phyloP scores from a whole-genome alignment of 2,888 invertebrate species.

The Miltochrista miniata region DNA sequence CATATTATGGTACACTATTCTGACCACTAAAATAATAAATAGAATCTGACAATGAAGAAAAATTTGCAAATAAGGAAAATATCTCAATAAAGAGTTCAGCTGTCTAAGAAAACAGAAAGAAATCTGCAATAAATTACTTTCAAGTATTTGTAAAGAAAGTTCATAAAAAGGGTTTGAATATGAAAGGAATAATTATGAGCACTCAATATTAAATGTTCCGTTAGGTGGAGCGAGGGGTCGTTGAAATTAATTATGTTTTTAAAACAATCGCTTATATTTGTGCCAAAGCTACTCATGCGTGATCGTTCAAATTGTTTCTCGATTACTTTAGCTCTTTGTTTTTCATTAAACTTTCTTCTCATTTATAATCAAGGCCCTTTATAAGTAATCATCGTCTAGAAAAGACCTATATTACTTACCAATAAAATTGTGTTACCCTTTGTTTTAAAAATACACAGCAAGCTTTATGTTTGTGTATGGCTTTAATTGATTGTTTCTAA shows the following conservation, averaged over 20 bases:
- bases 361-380: slow-evolving; percentile 43
- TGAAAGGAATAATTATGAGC: slow-evolving; percentile 81
- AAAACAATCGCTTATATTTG: slow-evolving; percentile 82
- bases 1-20: too few relatives aligned
- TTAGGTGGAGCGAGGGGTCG: slow-evolving; percentile 74
- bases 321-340: slow-evolving; percentile 79
- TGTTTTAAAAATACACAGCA: slow-evolving; percentile 9
- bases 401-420: slow-evolving; percentile 18
- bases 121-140: slow-evolving; percentile 51
- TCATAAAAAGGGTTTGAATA: slow-evolving; percentile 73
- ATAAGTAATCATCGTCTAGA: slow-evolving; percentile 24
- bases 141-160: slow-evolving; percentile 67
- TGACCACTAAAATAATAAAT: too few relatives aligned
- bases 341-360: slow-evolving; percentile 73
- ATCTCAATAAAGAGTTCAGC: slow-evolving; percentile 11
- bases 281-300: slow-evolving; percentile 78
- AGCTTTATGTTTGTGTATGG: neutral
- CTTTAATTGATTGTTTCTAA: neutral
- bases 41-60: neutral
- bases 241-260: slow-evolving; percentile 82
- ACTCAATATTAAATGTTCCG: slow-evolving; percentile 83
- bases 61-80: slow-evolving; percentile 4
- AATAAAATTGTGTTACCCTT: slow-evolving; percentile 9
- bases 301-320: slow-evolving; percentile 79
- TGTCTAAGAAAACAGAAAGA: slow-evolving; percentile 47